Evolutionary conservation across 2,113 vertebrate species (phyloP).

Genomic region (Mixornis gularis): DNA sequence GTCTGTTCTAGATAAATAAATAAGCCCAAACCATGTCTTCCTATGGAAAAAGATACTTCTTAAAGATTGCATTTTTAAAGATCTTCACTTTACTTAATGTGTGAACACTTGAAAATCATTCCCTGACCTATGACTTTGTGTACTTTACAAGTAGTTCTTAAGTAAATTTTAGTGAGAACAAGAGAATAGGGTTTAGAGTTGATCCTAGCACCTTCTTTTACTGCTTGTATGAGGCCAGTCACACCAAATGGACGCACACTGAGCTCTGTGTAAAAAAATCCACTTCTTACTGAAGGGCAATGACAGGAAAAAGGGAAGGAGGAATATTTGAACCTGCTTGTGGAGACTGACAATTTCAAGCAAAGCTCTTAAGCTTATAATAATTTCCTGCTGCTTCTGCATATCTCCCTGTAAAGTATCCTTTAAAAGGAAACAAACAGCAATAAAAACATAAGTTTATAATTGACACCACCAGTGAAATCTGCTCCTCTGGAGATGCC

Average conservation of each 20-base stretch:
- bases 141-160: not conserved
- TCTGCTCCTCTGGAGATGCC: not conserved
- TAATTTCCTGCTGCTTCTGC: not conserved
- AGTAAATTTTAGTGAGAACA: not conserved
- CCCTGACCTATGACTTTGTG: not conserved
- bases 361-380: not conserved
- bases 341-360: not conserved
- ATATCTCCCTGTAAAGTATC: not conserved
- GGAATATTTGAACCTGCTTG: not conserved
- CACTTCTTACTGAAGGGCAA: not conserved
- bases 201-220: not conserved
- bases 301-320: not conserved
- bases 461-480: not conserved
- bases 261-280: not conserved
- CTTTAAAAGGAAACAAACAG: not conserved
- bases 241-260: rapidly evolving
- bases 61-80: not conserved
- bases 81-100: not conserved
- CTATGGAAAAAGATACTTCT: not conserved
- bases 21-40: not conserved
- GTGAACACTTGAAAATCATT: not conserved
- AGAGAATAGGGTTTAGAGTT: not conserved
- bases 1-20: not conserved
- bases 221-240: not conserved
- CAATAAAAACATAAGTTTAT: not conserved